Evolutionary conservation across 2,888 invertebrate genomes (phyloP).

Genomic region (Troides aeacus): DNA sequence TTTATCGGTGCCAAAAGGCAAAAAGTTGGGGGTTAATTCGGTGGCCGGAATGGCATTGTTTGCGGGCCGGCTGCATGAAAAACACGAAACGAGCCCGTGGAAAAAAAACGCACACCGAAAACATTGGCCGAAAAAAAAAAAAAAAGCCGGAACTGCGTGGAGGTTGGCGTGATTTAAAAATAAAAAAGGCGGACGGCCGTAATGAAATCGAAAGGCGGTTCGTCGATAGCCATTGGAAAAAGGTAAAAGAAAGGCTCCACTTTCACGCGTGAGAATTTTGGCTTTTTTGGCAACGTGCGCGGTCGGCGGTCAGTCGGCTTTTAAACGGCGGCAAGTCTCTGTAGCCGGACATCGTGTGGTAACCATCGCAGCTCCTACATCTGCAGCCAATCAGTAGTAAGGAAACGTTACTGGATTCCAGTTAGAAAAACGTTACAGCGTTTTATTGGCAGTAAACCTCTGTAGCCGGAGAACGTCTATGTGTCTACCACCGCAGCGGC

Average conservation of each 20-base stretch:
- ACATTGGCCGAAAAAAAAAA: conserved; percentile 54
- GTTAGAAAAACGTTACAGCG: no score
- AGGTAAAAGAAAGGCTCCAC: conserved; percentile 73
- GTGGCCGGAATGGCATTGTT: conserved; percentile 77
- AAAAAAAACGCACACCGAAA: conserved; percentile 66
- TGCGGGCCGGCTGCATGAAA: conserved; percentile 74
- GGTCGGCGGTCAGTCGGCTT: conserved; percentile 39
- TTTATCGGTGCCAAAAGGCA: conserved; percentile 76
- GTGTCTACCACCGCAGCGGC: no score
- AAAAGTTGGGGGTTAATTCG: conserved; percentile 76
- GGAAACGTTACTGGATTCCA: no score
- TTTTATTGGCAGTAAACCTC: no score
- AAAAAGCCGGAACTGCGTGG: conserved; percentile 60
- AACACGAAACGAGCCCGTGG: conserved; percentile 63
- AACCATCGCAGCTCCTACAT: no score
- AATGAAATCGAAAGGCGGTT: conserved; percentile 81
- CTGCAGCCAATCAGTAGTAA: no score
- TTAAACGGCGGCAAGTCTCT: conserved; percentile 35
- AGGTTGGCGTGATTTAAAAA: conserved; percentile 77
- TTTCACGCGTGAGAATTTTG: conserved; percentile 78
- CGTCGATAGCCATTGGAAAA: conserved; percentile 78
- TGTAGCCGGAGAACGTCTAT: no score
- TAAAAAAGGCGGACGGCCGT: conserved; percentile 77
- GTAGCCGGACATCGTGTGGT: no score
- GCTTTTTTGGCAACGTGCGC: conserved; percentile 59